A percentile compares a stretch with the other conserved stretches of the same genome.
phyloP scores from a whole-genome alignment of 1,140 invertebrate genomes.

The Charaxes varanes region DNA sequence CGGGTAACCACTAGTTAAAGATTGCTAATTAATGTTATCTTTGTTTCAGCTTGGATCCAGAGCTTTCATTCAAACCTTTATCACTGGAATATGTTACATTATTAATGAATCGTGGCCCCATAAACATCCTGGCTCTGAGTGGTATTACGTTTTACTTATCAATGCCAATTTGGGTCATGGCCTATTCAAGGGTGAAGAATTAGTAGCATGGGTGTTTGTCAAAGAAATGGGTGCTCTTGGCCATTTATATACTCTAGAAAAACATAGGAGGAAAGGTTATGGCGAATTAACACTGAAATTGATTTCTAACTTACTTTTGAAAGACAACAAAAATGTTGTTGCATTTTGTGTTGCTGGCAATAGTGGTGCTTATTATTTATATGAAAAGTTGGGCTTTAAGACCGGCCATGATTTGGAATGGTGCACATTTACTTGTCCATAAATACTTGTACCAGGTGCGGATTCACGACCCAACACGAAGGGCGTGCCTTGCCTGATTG shows the following conservation, averaged over 20 bases:
- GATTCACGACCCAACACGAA: no score
- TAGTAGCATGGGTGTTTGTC: slow-evolving; percentile 33
- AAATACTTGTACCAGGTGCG: no score
- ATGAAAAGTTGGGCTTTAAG: slow-evolving; percentile 33
- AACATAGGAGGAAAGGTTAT: slow-evolving; percentile 36
- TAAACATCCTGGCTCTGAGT: slow-evolving; percentile 23
- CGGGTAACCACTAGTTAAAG: no score
- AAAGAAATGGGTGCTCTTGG: slow-evolving; percentile 34
- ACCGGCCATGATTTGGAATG: slow-evolving; percentile 20
- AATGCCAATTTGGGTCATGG: slow-evolving; percentile 34
- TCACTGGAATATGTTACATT: slow-evolving; percentile 22
- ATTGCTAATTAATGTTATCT: no score
- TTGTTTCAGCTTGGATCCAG: slow-evolving; percentile 32
- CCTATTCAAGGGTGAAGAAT: slow-evolving; percentile 23
- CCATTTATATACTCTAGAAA: slow-evolving; percentile 33
- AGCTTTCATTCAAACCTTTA: slow-evolving; percentile 21
- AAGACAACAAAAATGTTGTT: slow-evolving; percentile 25
- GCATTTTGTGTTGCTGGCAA: slow-evolving; percentile 33
- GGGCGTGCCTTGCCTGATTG: no score
- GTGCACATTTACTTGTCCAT: no score
- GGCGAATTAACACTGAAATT: slow-evolving; percentile 31
- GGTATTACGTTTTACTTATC: slow-evolving; percentile 31
- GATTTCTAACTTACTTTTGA: slow-evolving; percentile 28
- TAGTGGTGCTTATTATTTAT: slow-evolving; percentile 26
- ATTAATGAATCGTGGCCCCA: slow-evolving; percentile 32